These are phyloP conservation scores for Macaria notata DNA, from an alignment of 2,888 invertebrate genomes.

Conservation along the genomic window DNA sequence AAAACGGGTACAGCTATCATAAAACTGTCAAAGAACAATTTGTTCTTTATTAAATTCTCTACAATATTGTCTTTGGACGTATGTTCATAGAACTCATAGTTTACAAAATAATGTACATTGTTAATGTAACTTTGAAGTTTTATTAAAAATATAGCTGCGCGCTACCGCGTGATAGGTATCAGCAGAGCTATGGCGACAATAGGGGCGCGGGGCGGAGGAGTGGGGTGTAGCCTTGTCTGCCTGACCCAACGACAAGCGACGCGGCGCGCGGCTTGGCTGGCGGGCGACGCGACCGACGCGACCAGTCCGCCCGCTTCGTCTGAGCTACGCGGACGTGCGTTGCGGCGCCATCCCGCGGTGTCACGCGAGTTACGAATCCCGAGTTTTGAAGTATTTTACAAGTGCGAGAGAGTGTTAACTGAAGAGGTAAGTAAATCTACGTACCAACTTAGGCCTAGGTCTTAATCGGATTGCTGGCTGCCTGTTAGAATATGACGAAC, in stretches of 20 bases:
- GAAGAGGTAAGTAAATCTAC: conserved; percentile 4
- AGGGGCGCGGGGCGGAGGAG: conserved; percentile 4
- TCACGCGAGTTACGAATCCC: no score
- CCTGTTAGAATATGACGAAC: no score
- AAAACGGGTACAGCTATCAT: conserved; percentile 9
- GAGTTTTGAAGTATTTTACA: conserved; percentile 4
- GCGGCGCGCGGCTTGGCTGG: conserved; percentile 4
- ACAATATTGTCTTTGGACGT: neutral
- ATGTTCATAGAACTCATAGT: neutral
- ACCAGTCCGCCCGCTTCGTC: no score
- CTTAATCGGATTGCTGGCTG: no score
- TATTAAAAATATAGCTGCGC: conserved; percentile 4
- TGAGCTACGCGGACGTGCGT: no score
- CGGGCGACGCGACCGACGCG: conserved; percentile 3
- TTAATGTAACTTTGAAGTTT: conserved; percentile 2
- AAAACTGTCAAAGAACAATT: conserved; percentile 8
- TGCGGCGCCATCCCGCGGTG: no score
- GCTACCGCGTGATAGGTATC: conserved; percentile 4
- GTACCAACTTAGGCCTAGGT: neutral
- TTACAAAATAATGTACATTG: conserved; percentile 4
- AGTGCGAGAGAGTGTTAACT: conserved; percentile 6
- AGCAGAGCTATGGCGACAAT: neutral
- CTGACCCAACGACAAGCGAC: conserved; percentile 2
- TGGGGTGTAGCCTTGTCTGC: conserved; percentile 3
- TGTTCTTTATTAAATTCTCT: conserved; percentile 8